These are phyloP conservation scores for crab-eating macaque (Macaca fascicularis) DNA, from an alignment of 2,113 vertebrate genomes.

Conservation along the genomic window T2T-MFA8v1.1 NC_088379.1:181247501-181248000, in stretches of 20 bases:
- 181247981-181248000: not conserved
- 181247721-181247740: not conserved
- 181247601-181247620: not conserved
- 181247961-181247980: not conserved
- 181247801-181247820: not conserved
- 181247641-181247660: not conserved
- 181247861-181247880: rapidly evolving
- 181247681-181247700: not conserved
- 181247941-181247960: not conserved
- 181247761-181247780: not conserved
- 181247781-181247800: not conserved
- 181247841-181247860: not conserved
- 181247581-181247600: not conserved
- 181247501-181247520: not conserved
- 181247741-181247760: not conserved
- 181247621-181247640: not conserved
- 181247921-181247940: not conserved
- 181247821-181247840: not conserved
- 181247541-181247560: not conserved
- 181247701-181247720: not conserved
- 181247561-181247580: not conserved
- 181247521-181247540: not conserved
- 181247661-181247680: not conserved
- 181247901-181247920: not conserved
- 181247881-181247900: not conserved